These are phyloP conservation scores for Cheumatopsyche charites DNA, from an alignment of 1,140 invertebrate species.

Conservation along the genomic window DNA sequence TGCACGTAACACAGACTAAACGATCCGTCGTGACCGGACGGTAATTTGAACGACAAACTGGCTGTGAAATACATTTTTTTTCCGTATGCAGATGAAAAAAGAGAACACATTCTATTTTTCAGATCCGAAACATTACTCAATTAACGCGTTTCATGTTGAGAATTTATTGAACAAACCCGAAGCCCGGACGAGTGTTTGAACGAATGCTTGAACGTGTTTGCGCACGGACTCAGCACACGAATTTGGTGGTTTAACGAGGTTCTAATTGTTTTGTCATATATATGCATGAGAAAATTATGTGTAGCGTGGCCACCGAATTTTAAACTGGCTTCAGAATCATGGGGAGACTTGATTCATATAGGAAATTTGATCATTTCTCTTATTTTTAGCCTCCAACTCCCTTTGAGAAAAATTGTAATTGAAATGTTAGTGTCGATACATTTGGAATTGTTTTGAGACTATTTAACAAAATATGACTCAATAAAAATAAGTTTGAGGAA, in stretches of 20 bases:
- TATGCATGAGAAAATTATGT: background rate
- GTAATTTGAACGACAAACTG: slow-evolving; percentile 38
- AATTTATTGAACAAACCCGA: background rate
- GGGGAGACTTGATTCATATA: no score
- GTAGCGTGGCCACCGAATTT: slow-evolving; percentile 4
- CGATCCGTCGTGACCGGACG: slow-evolving; percentile 34
- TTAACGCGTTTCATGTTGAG: slow-evolving; percentile 11
- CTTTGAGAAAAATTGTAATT: no score
- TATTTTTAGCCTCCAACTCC: no score
- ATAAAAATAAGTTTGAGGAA: no score
- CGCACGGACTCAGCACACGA: background rate
- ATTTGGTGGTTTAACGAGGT: slow-evolving; percentile 23
- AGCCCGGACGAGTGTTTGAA: background rate
- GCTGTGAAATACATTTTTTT: slow-evolving; percentile 25
- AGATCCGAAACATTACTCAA: slow-evolving; percentile 23
- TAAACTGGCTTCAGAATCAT: no score
- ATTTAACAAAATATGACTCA: no score
- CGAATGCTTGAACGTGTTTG: background rate
- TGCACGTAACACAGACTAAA: slow-evolving; percentile 37
- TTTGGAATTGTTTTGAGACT: no score
- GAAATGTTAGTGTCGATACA: no score
- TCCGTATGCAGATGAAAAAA: background rate
- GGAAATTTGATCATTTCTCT: no score
- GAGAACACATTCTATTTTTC: background rate
- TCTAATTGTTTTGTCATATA: slow-evolving; percentile 24